Conservation (phyloP, 1,140 invertebrate genomes). For the Drosophila truncata region DNA sequence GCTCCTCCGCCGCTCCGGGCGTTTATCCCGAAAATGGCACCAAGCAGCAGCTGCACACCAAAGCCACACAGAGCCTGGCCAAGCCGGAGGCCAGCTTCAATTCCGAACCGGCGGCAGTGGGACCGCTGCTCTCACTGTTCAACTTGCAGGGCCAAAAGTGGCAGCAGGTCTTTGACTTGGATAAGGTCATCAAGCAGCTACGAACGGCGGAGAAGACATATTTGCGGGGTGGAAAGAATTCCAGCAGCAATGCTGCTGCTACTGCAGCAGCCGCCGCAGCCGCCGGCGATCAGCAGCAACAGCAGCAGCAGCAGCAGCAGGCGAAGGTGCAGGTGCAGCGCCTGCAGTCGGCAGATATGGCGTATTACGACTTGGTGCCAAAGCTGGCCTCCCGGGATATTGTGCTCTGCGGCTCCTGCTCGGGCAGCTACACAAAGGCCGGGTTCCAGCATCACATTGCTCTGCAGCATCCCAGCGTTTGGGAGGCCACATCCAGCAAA, state of each 20-base stretch:
- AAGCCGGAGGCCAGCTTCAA: conserved; percentile 25
- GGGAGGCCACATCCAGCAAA: conserved; percentile 73
- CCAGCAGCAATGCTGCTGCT: conserved; percentile 2
- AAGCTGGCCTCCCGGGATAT: conserved; percentile 70
- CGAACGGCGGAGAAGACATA: conserved; percentile 74
- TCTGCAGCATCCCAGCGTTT: conserved; percentile 73
- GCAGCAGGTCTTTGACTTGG: conserved; percentile 76
- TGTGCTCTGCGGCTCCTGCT: conserved; percentile 73
- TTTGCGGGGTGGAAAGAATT: conserved; percentile 55
- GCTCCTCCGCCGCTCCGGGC: conserved; percentile 28
- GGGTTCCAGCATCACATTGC: conserved; percentile 80
- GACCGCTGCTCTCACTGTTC: conserved; percentile 33
- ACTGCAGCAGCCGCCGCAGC: background rate
- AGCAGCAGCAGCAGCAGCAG: conserved; percentile 11
- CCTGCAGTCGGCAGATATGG: conserved; percentile 71
- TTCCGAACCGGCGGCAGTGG: conserved; percentile 8
- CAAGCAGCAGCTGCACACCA: conserved; percentile 31
- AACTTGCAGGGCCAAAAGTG: conserved; percentile 75
- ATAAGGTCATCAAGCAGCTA: conserved; percentile 79
- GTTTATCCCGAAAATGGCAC: conserved; percentile 64
- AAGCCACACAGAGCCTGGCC: conserved; percentile 26
- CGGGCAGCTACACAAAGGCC: conserved; percentile 72
- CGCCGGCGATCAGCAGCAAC: conserved; percentile 14
- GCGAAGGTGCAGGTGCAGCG: conserved; percentile 71
- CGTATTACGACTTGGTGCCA: conserved; percentile 79